Evolutionary conservation across 2,888 invertebrate species (phyloP), one percentile per base, ranked within the genome.

Genomic region (Nymphalis c-album): DNA sequence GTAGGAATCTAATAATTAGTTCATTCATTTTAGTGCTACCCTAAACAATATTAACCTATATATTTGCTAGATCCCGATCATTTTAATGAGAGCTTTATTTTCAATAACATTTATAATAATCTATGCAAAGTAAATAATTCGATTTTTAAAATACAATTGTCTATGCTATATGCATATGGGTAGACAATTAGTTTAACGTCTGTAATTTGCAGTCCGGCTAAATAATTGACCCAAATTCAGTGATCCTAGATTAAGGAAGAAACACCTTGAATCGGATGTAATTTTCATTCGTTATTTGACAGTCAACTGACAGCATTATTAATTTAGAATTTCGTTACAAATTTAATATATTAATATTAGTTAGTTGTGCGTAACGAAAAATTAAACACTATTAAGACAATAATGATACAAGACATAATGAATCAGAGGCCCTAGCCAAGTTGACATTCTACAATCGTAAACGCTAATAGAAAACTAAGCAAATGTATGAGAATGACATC

Each of bases 11-110:
- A 55, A 50, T 50, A 71, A 67, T 67, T 70, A 68, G 58, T 67
- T 67, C 69, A 59, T 70, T 68, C 67, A 59, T 68, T 71, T 70
- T 64, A 66, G 68, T 61, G 69, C 70, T 72, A 72, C 50, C 70
- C 71, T 71, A 73, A 71, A 68, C 70, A 58, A 71, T 73, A 67
- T 73, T 63, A n/a, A 60, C 68, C 65, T 65, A 65, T 67, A 70
- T 68, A 69, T 69, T 66, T 57, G 48, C 71, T 73, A 73, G 48
- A 67, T 46, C 62, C 70, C 62, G 67, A 67, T 65, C 68, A 64
- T 60, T 71, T 69, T 69, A 73, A 73, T 73, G 68, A 71, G 67
- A 71, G 13, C 13, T 40, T 48, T 16, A 57, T 6, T 55, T 31
- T 31, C 7, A 31, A 7, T 53, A 53, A 10, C 1, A 5, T 40